Evolutionary conservation across 2,113 vertebrate species (phyloP).

Genomic region (Channa maculata): DNA sequence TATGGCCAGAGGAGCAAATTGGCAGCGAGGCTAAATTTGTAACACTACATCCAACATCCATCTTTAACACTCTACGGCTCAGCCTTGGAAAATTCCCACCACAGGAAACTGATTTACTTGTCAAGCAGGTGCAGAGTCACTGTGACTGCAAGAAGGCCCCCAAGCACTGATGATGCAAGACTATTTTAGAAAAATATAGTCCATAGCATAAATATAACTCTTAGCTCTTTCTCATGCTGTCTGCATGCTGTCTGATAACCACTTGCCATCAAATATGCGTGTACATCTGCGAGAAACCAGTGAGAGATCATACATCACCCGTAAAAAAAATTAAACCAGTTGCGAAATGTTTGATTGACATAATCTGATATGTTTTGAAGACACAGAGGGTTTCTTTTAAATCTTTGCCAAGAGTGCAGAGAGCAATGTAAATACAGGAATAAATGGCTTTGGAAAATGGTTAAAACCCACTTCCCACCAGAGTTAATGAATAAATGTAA

Average conservation of each 20-base stretch:
- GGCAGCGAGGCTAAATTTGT: neutral
- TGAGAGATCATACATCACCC: constrained; percentile 23
- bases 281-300: neutral
- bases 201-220: neutral
- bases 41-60: neutral
- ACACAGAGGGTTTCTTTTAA: neutral
- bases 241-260: constrained; percentile 12
- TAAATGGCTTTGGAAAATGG: neutral
- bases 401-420: neutral
- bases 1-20: neutral
- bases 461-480: neutral
- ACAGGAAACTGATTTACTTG: constrained; percentile 35
- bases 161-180: constrained; percentile 14
- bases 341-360: constrained; percentile 1
- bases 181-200: constrained; percentile 2
- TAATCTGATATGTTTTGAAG: neutral
- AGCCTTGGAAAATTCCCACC: neutral
- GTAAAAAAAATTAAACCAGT: constrained; percentile 24
- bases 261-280: neutral
- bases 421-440: neutral
- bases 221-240: neutral
- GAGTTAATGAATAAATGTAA: neutral
- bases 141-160: constrained; percentile 2
- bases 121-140: constrained; percentile 41
- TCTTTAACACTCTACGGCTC: neutral